These are phyloP conservation scores for Dasyornis broadbenti DNA, from an alignment of 2,113 vertebrate genomes.

Conservation along the genomic window DNA sequence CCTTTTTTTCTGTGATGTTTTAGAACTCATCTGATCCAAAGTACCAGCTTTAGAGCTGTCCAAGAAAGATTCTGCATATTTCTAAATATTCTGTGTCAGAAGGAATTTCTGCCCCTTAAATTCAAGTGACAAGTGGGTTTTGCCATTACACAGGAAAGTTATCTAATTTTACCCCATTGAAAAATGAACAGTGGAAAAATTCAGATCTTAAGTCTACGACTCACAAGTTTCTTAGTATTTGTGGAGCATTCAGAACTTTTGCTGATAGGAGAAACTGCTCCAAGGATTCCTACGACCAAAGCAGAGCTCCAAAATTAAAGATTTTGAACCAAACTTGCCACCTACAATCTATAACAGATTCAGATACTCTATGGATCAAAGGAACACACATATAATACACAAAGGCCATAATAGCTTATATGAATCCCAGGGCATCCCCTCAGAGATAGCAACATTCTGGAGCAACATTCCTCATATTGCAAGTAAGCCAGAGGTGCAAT, in stretches of 20 bases:
- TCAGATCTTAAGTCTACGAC: neutral
- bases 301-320: neutral
- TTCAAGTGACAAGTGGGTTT: neutral
- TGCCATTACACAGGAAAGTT: neutral
- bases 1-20: neutral
- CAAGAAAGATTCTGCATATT: neutral
- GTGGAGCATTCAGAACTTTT: neutral
- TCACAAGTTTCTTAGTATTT: neutral
- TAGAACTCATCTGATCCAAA: neutral
- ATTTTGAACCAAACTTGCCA: neutral
- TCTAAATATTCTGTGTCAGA: neutral
- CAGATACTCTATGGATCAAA: neutral
- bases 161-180: neutral
- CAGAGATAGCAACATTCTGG: neutral
- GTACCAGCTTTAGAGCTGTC: neutral
- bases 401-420: neutral
- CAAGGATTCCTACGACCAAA: neutral
- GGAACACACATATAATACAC: neutral
- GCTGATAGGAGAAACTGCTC: neutral
- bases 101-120: neutral
- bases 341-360: neutral
- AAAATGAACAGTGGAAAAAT: neutral
- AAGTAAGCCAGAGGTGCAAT: neutral
- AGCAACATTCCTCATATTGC: neutral
- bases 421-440: neutral